These are phyloP conservation scores for Drosophila tristis DNA, from an alignment of 1,140 invertebrate genomes.

Conservation along the genomic window DNA sequence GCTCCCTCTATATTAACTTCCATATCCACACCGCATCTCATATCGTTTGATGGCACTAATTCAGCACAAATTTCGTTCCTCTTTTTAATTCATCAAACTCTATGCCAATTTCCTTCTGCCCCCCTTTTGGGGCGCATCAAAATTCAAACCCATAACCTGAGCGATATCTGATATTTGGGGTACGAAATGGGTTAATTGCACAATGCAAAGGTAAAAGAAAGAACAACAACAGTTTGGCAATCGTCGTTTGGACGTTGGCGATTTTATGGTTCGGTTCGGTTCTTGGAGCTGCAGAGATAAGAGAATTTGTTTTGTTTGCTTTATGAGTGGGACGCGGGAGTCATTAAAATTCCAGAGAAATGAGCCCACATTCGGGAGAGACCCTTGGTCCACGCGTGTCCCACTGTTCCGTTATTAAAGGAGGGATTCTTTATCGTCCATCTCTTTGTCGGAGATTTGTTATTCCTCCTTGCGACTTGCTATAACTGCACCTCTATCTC, in stretches of 20 bases:
- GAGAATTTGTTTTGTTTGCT: slow-evolving; percentile 55
- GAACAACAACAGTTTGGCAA: slow-evolving; percentile 39
- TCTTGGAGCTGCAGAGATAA: slow-evolving; percentile 26
- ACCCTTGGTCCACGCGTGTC: no score
- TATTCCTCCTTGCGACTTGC: not conserved
- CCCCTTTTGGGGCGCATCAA: not conserved
- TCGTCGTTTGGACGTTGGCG: slow-evolving; percentile 50
- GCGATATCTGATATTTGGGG: slow-evolving; percentile 26
- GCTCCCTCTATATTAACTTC: no score
- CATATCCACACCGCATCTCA: no score
- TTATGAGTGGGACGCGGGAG: slow-evolving; percentile 26
- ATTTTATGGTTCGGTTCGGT: slow-evolving; percentile 34
- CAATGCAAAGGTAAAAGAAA: slow-evolving; percentile 14
- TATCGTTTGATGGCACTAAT: no score
- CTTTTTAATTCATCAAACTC: no score
- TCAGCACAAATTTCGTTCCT: no score
- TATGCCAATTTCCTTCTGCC: not conserved
- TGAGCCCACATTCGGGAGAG: slow-evolving; percentile 24
- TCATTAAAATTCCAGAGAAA: slow-evolving; percentile 59
- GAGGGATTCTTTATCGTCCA: no score
- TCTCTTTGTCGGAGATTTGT: no score
- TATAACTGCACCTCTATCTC: not conserved
- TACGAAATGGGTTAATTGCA: slow-evolving; percentile 48
- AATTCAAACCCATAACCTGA: not conserved
- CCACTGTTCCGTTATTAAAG: no score